These are phyloP conservation scores for Lerista edwardsae DNA, from an alignment of 2,797 vertebrate genomes.

Conservation along the genomic window DNA sequence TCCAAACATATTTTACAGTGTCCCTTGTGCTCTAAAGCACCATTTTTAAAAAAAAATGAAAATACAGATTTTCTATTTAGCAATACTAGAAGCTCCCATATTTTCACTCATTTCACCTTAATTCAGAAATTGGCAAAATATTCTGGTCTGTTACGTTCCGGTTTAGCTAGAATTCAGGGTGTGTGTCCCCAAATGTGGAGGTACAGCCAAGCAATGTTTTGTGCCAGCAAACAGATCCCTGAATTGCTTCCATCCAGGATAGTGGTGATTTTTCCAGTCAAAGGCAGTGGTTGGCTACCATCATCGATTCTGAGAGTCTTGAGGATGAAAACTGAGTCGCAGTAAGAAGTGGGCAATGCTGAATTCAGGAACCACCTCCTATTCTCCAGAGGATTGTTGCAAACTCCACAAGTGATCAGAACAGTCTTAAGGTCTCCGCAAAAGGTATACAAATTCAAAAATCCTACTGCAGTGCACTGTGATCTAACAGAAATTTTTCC, in stretches of 20 bases:
- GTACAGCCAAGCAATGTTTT: conserved; percentile 1
- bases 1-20: too few species aligned
- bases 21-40: too few species aligned
- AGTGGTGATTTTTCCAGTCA: conserved; percentile 28
- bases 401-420: conserved; percentile 57
- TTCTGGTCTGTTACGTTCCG: conserved; percentile 11
- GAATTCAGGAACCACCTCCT: conserved; percentile 19
- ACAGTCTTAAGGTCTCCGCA: conserved; percentile 56
- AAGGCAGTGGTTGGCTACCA: conserved; percentile 23
- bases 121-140: conserved; percentile 37
- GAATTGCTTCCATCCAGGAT: conserved; percentile 23
- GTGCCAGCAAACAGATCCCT: conserved; percentile 23
- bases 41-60: conserved; percentile 34
- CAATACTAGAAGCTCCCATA: conserved; percentile 20
- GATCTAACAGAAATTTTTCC: conserved; percentile 69
- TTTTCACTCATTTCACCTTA: conserved; percentile 5
- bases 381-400: conserved; percentile 43
- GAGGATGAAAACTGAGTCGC: neutral
- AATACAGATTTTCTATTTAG: conserved; percentile 50
- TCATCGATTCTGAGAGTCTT: conserved; percentile 10
- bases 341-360: conserved; percentile 46
- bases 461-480: conserved; percentile 59
- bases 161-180: neutral
- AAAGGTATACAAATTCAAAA: conserved; percentile 71
- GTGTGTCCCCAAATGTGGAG: neutral